phyloP scores from a whole-genome alignment of 2,113 vertebrate species.

The Petrocephalus microphthalmus region DNA sequence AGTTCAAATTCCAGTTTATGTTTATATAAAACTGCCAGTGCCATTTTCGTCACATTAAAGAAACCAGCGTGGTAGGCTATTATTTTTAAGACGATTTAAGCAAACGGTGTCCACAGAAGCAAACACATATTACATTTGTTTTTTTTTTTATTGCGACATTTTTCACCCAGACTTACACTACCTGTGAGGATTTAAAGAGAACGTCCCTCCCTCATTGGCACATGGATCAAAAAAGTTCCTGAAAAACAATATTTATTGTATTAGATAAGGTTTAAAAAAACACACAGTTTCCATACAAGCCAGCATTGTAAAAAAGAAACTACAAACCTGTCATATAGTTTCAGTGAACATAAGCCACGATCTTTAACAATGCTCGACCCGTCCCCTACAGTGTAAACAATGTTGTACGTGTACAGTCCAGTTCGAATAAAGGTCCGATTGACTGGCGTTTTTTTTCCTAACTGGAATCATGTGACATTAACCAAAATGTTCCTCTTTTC shows the following conservation, averaged over 20 bases:
- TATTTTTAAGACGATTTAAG: neutral
- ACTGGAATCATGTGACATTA: constrained; percentile 37
- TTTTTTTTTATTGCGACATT: neutral
- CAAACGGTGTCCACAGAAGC: neutral
- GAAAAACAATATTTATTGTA: neutral
- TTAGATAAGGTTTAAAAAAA: neutral
- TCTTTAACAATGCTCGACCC: constrained; percentile 1
- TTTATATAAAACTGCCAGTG: too few relatives aligned
- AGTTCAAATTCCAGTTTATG: neutral
- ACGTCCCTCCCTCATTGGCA: neutral
- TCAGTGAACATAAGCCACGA: constrained; percentile 11
- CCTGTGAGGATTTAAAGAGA: neutral
- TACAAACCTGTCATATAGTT: constrained; percentile 37
- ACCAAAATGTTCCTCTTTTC: constrained; percentile 21
- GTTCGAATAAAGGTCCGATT: constrained; percentile 36
- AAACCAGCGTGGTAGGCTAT: neutral
- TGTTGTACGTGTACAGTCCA: constrained; percentile 16
- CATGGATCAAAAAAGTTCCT: neutral
- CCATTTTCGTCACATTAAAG: neutral
- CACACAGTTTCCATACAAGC: neutral
- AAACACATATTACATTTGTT: neutral
- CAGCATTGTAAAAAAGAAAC: neutral
- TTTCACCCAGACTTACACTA: neutral
- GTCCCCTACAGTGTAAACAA: neutral
- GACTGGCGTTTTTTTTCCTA: constrained; percentile 24